These are phyloP conservation scores for Ciconia nigra DNA, from an alignment of 2,797 vertebrate species.

Conservation along the genomic window DNA sequence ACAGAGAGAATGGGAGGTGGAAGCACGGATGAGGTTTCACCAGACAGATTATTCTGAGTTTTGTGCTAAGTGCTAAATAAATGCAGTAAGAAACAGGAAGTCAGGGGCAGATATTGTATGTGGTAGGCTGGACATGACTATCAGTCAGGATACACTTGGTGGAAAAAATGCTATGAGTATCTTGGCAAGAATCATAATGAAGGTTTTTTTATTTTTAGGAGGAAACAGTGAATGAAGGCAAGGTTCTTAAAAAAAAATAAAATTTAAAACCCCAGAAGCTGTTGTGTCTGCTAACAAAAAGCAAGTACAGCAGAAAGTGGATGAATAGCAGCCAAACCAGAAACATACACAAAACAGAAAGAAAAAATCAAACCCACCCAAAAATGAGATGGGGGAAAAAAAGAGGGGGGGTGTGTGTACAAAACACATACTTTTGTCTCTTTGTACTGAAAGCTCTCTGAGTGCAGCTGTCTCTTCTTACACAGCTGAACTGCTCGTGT, in stretches of 20 bases:
- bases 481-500: neutral
- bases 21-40: neutral
- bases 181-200: neutral
- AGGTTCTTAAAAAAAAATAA: neutral
- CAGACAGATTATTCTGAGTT: neutral
- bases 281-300: neutral
- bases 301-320: neutral
- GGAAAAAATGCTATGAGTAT: neutral
- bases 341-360: neutral
- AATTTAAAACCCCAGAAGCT: neutral
- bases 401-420: too few relatives aligned
- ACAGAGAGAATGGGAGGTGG: neutral
- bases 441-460: neutral
- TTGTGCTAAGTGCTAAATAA: neutral
- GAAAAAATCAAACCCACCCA: neutral
- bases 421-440: neutral
- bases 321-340: neutral
- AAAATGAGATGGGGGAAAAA: neutral
- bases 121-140: neutral
- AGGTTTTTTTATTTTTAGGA: neutral
- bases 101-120: neutral
- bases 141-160: neutral
- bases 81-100: neutral
- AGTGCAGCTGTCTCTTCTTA: neutral
- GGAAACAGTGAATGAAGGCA: neutral